Percentiles rank a stretch among this genome's conserved stretches.
These are phyloP conservation scores for Pristionchus exspectatus DNA, from an alignment of 2,888 invertebrate genomes.

Conservation along the genomic window DNA sequence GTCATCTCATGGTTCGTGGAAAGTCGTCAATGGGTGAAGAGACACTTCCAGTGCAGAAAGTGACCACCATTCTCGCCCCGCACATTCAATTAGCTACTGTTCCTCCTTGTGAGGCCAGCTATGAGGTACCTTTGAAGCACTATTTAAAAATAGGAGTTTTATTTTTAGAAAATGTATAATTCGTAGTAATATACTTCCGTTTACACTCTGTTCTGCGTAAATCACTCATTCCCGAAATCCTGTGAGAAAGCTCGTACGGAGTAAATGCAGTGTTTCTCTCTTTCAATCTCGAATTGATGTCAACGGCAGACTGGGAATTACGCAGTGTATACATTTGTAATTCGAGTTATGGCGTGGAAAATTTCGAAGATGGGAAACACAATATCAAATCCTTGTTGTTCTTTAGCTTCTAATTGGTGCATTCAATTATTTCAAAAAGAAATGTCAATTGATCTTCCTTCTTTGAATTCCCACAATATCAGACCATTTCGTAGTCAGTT, in stretches of 20 bases:
- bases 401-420: too few species aligned
- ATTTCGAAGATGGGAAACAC: too few species aligned
- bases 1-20: not conserved
- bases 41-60: not conserved
- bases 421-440: too few species aligned
- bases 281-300: not conserved
- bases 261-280: not conserved
- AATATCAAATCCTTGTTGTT: too few species aligned
- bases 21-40: not conserved
- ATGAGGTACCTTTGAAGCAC: not conserved
- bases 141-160: too few species aligned
- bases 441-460: too few species aligned
- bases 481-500: not conserved
- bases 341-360: too few species aligned
- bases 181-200: not conserved
- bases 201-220: not conserved
- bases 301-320: not conserved
- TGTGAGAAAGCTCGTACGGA: not conserved
- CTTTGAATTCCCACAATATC: too few species aligned
- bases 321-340: not conserved
- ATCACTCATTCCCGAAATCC: not conserved
- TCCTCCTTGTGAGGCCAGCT: conserved; percentile 12
- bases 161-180: too few species aligned
- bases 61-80: not conserved
- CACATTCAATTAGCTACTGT: not conserved